Evolutionary conservation across 2,797 vertebrate species (phyloP).

Genomic region (Hydrocynus forskahlii): DNA sequence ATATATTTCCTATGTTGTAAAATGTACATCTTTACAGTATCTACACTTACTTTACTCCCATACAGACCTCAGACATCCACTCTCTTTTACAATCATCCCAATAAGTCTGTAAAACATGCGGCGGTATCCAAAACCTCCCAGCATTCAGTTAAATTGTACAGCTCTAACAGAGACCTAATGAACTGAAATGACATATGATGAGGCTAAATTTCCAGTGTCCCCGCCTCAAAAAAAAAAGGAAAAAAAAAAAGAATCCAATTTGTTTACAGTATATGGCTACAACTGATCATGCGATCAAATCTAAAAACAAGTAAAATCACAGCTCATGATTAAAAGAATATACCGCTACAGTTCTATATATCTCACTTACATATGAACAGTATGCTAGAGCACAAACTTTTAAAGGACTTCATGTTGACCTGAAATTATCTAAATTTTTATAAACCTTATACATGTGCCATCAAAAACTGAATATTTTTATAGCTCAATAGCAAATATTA

Average conservation of each 20-base stretch:
- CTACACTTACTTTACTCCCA: constrained; percentile 88
- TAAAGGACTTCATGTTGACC: constrained; percentile 49
- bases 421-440: constrained; percentile 55
- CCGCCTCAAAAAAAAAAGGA: background rate
- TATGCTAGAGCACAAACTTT: constrained; percentile 44
- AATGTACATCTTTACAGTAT: constrained; percentile 81
- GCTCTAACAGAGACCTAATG: constrained; percentile 9
- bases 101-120: constrained; percentile 10
- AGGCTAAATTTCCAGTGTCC: constrained; percentile 28
- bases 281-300: constrained; percentile 40
- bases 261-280: constrained; percentile 42
- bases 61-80: constrained; percentile 50
- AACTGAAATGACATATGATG: constrained; percentile 4
- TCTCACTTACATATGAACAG: constrained; percentile 45
- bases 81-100: background rate
- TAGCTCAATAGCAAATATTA: background rate
- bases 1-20: constrained; percentile 71
- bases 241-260: constrained; percentile 5
- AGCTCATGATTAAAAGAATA: constrained; percentile 42
- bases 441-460: constrained; percentile 46
- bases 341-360: constrained; percentile 40
- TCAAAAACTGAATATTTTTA: background rate
- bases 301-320: constrained; percentile 51
- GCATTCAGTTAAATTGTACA: constrained; percentile 34
- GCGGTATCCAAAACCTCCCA: constrained; percentile 65